phyloP scores from a whole-genome alignment of 2,113 vertebrate species.

The Vidua macroura region DNA sequence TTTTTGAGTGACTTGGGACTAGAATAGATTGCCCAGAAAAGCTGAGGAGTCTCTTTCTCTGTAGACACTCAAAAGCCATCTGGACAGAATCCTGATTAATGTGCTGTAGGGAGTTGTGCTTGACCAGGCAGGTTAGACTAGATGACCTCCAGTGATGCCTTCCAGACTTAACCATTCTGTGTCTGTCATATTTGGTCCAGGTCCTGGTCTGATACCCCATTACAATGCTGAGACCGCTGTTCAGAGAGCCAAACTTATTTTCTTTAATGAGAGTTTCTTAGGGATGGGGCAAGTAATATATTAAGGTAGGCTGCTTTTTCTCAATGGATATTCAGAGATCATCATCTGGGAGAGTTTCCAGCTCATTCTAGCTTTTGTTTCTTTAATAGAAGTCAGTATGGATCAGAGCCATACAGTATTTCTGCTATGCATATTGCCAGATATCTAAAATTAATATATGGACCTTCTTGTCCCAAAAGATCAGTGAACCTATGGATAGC shows the following conservation, averaged over 20 bases:
- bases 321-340: not conserved
- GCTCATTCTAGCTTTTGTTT: conserved; percentile 35
- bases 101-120: not conserved
- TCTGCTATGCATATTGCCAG: not conserved
- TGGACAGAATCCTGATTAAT: not conserved
- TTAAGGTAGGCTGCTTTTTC: not conserved
- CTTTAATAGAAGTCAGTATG: conserved; percentile 21
- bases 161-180: not conserved
- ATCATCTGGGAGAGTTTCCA: conserved; percentile 42
- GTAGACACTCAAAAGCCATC: not conserved
- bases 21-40: not conserved
- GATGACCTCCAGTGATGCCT: not conserved
- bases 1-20: not conserved
- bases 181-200: not conserved
- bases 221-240: not conserved
- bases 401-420: conserved; percentile 8
- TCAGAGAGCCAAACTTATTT: not conserved
- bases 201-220: not conserved
- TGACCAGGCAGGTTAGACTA: not conserved
- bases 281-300: not conserved
- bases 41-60: not conserved
- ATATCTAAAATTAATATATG: not conserved
- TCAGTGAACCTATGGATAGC: not conserved
- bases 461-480: not conserved
- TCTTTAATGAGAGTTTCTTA: not conserved